Evolutionary conservation across 2,797 vertebrate species (phyloP).

Genomic region (Echeneis naucrates): DNA sequence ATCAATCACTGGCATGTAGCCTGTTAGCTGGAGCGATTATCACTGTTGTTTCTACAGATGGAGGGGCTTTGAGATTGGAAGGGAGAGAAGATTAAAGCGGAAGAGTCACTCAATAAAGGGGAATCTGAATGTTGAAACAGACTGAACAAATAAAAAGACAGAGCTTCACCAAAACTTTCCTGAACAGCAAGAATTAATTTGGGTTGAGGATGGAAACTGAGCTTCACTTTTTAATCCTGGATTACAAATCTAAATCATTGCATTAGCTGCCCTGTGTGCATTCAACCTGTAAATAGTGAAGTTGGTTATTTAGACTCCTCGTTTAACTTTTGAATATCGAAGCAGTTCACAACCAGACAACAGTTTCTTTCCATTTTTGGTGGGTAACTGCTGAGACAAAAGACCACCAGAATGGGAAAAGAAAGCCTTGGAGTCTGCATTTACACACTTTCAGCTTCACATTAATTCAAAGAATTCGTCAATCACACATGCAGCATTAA

Average conservation of each 20-base stretch:
- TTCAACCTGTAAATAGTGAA: slow-evolving; percentile 30
- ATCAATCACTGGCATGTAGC: not conserved
- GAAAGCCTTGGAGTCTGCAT: not conserved
- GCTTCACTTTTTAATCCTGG: slow-evolving; percentile 32
- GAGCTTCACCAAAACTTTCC: slow-evolving; percentile 18
- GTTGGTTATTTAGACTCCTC: slow-evolving; percentile 6
- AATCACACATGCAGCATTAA: not conserved
- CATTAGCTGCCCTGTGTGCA: slow-evolving; percentile 22
- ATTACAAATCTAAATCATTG: slow-evolving; percentile 24
- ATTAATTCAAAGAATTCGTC: slow-evolving; percentile 22
- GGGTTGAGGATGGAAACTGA: slow-evolving; percentile 9
- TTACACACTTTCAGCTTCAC: slow-evolving; percentile 12
- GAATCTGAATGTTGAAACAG: slow-evolving; percentile 10
- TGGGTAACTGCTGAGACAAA: not conserved
- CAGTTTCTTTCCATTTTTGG: not conserved
- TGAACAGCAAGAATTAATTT: slow-evolving; percentile 14
- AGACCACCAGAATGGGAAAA: not conserved
- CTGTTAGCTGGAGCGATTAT: not conserved
- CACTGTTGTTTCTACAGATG: not conserved
- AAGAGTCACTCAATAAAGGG: slow-evolving; percentile 2
- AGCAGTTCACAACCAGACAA: not conserved
- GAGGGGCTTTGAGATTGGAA: not conserved
- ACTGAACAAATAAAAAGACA: not conserved
- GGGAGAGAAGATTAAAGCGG: not conserved
- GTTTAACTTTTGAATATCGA: slow-evolving; percentile 7